phyloP scores from a whole-genome alignment of 2,797 vertebrate genomes.

The Pipistrellus pygmaeus region DNA sequence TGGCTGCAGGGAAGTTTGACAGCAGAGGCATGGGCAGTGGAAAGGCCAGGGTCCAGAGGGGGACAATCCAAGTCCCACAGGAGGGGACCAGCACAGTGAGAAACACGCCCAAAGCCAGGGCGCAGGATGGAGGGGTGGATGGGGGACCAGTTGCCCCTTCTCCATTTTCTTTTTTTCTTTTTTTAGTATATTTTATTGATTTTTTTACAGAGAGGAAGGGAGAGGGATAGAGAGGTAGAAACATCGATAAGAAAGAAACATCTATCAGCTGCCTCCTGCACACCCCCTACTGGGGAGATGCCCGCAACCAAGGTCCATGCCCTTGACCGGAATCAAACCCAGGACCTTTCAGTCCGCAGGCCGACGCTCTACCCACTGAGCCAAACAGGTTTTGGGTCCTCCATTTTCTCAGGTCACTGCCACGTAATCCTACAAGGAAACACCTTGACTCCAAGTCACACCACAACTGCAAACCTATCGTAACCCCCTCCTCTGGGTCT shows the following conservation, averaged over 20 bases:
- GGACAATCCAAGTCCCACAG: neutral
- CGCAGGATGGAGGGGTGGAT: too few relatives aligned
- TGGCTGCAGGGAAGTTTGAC: neutral
- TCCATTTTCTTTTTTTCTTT: too few relatives aligned
- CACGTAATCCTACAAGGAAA: neutral
- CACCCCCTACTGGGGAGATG: too few relatives aligned
- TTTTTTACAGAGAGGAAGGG: too few relatives aligned
- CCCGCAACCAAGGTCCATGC: too few relatives aligned
- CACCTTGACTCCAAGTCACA: neutral
- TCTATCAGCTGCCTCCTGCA: too few relatives aligned
- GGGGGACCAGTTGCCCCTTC: neutral
- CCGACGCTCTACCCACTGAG: too few relatives aligned
- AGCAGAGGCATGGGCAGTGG: neutral
- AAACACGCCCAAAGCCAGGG: neutral
- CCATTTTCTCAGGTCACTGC: neutral
- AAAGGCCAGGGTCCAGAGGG: neutral
- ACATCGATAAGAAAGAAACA: too few relatives aligned
- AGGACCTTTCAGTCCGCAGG: too few relatives aligned
- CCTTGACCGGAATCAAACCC: too few relatives aligned
- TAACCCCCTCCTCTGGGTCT: neutral
- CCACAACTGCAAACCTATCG: neutral
- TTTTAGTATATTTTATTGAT: too few relatives aligned
- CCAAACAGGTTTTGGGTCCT: neutral
- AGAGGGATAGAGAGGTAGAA: too few relatives aligned
- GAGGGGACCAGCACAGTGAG: neutral